A percentile compares a stretch with the other conserved stretches of the same genome.
phyloP scores from a whole-genome alignment of 1,140 invertebrate species.

The Musca vetustissima region DNA sequence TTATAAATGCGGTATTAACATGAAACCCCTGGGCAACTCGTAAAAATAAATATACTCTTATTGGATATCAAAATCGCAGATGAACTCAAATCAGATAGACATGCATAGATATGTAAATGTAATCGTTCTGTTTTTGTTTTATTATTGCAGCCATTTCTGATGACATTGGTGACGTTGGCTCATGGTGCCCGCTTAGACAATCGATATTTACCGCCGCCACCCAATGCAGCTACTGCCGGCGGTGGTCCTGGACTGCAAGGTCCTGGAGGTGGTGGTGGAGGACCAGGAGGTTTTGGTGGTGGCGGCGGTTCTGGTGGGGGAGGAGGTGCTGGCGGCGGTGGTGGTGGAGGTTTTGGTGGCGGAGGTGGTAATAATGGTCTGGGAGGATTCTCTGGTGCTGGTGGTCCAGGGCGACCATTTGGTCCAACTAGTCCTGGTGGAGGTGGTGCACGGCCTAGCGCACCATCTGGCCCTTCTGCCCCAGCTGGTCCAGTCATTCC shows the following conservation, averaged over 20 bases:
- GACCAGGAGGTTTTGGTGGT: conserved; percentile 40
- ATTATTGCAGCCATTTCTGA: conserved; percentile 45
- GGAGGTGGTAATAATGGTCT: conserved; percentile 37
- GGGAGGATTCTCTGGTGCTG: conserved; percentile 28
- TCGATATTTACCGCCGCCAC: conserved; percentile 56
- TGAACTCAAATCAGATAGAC: too few species aligned
- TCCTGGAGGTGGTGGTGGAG: conserved; percentile 43
- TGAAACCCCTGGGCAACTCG: too few species aligned
- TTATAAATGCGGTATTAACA: too few species aligned
- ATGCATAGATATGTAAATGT: too few species aligned
- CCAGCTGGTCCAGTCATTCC: conserved; percentile 52
- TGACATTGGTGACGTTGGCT: conserved; percentile 40
- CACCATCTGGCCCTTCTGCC: conserved; percentile 33
- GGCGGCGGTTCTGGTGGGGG: conserved; percentile 34
- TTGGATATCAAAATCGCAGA: too few species aligned
- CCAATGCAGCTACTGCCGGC: conserved; percentile 44
- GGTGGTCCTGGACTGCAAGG: conserved; percentile 52
- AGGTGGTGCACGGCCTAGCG: conserved; percentile 39
- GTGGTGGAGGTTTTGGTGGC: conserved; percentile 42
- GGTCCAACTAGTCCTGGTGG: conserved; percentile 41
- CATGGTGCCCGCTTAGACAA: conserved; percentile 54
- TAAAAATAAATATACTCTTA: too few species aligned
- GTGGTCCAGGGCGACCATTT: conserved; percentile 22
- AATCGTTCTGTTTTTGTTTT: conserved; percentile 14
- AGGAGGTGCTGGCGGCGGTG: conserved; percentile 40